Base-by-base conservation (phyloP, 2,888 invertebrate species). In the Auanema sp. region DNA sequence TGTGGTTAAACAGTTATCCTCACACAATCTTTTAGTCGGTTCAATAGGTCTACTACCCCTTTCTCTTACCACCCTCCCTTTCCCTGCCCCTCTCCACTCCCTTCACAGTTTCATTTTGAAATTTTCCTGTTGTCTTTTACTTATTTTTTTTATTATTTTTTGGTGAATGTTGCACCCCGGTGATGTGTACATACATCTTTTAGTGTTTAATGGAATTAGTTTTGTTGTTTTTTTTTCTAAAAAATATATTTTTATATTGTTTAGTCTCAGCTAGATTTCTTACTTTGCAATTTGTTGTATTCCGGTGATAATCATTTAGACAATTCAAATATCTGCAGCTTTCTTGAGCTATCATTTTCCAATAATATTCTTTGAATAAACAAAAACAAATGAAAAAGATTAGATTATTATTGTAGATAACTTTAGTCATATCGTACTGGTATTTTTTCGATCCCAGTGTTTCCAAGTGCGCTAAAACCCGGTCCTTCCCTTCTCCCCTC, bases 111-210 rank as follows among this genome's bases (percentile, higher is more conserved):
- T 18, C 16, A 47, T 47, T 33, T 33, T 33, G 10, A 18, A 47
- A n/a, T n/a, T 47, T 47, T 47, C 8, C 47, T 47, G 47, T 47
- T 47, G 47, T 47, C 21, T 47, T 18, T 47, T 21, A 47, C 33
- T 33, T 33, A 33, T 33, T 33, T 33, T 33, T 33, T 47, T 12
- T 23, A 23, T 23, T 42, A 47, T 54, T 60, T 53, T 52, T 60
- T 60, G 42, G 55, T 54, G 51, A 50, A 44, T 23, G 33, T 33
- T 33, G 33, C 33, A 33, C 24, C 60, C 60, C 60, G 60, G 60
- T 60, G 60, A 60, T 50, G 60, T 60, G 60, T 60, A 60, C 60
- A 60, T 43, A 33, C 25, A 25, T 25, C 21, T 18, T 33, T 49
- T 52, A 12, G 23, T 24, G 14, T 24, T 54, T 10, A 47, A 53